phyloP scores from a whole-genome alignment of 53 echinoderm and acorn worm species.

The Crossaster papposus region DNA sequence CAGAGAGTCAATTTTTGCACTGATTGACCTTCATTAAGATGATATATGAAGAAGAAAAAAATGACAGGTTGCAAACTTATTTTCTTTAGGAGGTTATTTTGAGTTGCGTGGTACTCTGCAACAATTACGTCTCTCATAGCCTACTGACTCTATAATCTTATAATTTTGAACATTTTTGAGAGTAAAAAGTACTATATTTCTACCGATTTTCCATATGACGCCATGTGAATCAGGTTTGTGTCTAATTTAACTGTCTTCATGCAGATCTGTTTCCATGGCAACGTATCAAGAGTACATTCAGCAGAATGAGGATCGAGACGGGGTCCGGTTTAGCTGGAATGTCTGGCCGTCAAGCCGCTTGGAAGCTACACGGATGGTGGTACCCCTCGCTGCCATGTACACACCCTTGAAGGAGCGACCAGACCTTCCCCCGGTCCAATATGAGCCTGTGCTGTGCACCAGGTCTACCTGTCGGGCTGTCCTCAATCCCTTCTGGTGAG shows the following conservation, averaged over 20 bases:
- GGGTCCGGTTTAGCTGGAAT: constrained; percentile 94
- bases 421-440: constrained; percentile 94
- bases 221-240: background rate
- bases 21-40: too few species aligned
- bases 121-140: too few species aligned
- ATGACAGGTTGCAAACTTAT: too few species aligned
- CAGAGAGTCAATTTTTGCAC: too few species aligned
- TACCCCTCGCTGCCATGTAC: constrained; percentile 85
- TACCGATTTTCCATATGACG: too few species aligned
- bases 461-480: constrained; percentile 93
- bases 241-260: background rate
- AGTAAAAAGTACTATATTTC: too few species aligned
- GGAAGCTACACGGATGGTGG: constrained; percentile 98
- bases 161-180: too few species aligned
- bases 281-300: constrained; percentile 90
- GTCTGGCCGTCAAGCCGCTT: constrained; percentile 96
- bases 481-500: constrained; percentile 98
- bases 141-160: too few species aligned
- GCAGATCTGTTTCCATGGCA: constrained; percentile 16
- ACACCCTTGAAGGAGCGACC: constrained; percentile 94
- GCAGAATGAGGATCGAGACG: constrained; percentile 90
- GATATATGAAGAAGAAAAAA: too few species aligned
- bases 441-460: constrained; percentile 94
- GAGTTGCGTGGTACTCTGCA: too few species aligned
- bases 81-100: too few species aligned